Evolutionary conservation across 1,140 invertebrate genomes (phyloP), one percentile per base, ranked within the genome.

Genomic region (Psilanteris sp.): DNA sequence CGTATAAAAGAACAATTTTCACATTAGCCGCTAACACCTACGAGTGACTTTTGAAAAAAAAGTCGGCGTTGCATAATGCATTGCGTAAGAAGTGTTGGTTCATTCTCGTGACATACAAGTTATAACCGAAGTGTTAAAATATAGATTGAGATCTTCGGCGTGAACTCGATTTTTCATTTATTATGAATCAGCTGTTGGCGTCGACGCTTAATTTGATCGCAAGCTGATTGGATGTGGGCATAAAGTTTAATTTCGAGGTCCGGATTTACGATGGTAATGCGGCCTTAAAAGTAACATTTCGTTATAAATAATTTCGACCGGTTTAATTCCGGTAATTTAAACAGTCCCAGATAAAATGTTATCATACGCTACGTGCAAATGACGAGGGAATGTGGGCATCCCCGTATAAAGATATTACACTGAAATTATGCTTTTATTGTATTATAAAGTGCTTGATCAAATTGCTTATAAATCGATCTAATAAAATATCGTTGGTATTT

Each of bases 91-190:
- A 8, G 34, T 27, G 57, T 41, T 50, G 32, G 52, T 68, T 41
- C 64, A 16, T 36, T 66, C 18, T 7, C 26, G 48, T 20, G 37
- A 66, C 62, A 32, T 68, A 50, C 48, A 68, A 68, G 64, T 20
- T 44, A 54, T 36, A 36, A 9, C 14, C 27, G n/a, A 54, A 61
- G 46, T 61, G 55, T 24, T 70, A 61, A 61, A 70, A 70, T 70
- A 29, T 61, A 70, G 55, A 70, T 70, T 70, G 46, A 61, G 37
- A 52, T 70, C 55, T 70, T 70, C 52, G 10, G 5, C 36, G 24
- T 29, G 36, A 59, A 34, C 31, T 50, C 46, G 36, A 70, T 59
- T 70, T 70, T 70, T 70, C 46, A 68, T 68, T 68, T 41, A 70
- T 70, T 52, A 61, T 61, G 44, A 68, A 52, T 70, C 66, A 52